Conservation (phyloP, 2,888 invertebrate genomes). For the Leistus spinibarbis region DNA sequence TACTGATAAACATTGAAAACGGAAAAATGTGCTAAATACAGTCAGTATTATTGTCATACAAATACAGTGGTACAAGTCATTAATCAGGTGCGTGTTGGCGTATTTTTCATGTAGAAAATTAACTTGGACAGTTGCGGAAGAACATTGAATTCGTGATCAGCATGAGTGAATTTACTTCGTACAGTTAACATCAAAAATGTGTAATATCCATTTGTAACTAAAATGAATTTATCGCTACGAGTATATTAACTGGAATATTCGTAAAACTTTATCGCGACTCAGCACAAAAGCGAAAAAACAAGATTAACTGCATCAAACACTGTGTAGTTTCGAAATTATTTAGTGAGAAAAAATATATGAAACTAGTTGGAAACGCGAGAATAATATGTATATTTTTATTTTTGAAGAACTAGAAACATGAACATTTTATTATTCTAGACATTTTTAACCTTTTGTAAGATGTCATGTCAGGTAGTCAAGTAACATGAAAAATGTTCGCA, state of each 20-base stretch:
- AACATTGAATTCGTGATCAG: conserved; percentile 24
- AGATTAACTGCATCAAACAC: not conserved
- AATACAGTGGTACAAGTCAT: not conserved
- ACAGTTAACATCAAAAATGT: conserved; percentile 16
- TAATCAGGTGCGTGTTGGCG: conserved; percentile 17
- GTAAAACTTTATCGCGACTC: not conserved
- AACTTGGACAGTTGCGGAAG: conserved; percentile 27
- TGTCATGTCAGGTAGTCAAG: too few relatives aligned
- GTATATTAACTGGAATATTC: not conserved
- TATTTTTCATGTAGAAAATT: not conserved
- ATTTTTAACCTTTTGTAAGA: not conserved
- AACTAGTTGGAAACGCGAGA: not conserved
- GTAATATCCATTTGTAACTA: not conserved
- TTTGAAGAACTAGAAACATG: too few relatives aligned
- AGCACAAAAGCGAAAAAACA: not conserved
- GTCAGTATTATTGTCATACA: conserved; percentile 28
- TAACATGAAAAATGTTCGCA: not conserved
- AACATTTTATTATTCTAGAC: not conserved
- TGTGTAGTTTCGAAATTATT: not conserved
- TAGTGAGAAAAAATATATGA: not conserved
- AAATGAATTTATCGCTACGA: not conserved
- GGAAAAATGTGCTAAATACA: conserved; percentile 9
- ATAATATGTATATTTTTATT: not conserved
- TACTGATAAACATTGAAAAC: not conserved
- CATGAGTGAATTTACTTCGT: conserved; percentile 23